phyloP scores from a whole-genome alignment of 2,888 invertebrate genomes.

The Brassicogethes aeneus region DNA sequence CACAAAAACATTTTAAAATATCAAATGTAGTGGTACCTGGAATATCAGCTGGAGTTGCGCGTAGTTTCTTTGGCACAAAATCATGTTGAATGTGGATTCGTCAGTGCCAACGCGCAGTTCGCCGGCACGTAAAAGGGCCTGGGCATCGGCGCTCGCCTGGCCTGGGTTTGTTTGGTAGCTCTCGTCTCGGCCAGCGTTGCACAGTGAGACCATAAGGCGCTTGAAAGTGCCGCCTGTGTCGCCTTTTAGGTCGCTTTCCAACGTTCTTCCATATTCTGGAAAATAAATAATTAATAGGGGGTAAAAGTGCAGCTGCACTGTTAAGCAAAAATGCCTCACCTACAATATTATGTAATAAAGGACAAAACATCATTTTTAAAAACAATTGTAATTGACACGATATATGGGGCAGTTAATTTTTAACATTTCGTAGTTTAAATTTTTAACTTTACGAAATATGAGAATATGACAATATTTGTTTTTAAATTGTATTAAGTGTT shows the following conservation, averaged over 20 bases:
- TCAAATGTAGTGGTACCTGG: conserved; percentile 11
- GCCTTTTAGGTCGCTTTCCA: conserved; percentile 55
- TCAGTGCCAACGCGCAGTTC: conserved; percentile 67
- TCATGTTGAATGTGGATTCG: conserved; percentile 76
- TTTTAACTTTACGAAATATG: too few species aligned
- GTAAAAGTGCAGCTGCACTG: too few species aligned
- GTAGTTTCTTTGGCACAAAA: conserved; percentile 70
- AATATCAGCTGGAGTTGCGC: conserved; percentile 50
- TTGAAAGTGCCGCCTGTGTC: conserved; percentile 92
- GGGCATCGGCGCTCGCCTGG: conserved; percentile 72
- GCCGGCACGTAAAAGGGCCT: conserved; percentile 67
- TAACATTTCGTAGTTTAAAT: too few species aligned
- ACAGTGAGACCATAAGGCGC: conserved; percentile 77
- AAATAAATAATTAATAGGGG: conserved; percentile 6
- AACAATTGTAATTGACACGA: too few species aligned
- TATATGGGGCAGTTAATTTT: too few species aligned
- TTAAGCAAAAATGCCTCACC: too few species aligned
- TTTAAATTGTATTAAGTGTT: too few species aligned
- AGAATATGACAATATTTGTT: too few species aligned
- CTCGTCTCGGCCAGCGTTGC: conserved; percentile 75
- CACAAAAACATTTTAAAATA: too few species aligned
- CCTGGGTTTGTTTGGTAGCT: conserved; percentile 61
- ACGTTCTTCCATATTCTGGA: conserved; percentile 21
- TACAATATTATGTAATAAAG: too few species aligned
- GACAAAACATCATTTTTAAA: too few species aligned